Conservation (phyloP, 2,888 invertebrate species). For the Teleogryllus oceanicus region DNA sequence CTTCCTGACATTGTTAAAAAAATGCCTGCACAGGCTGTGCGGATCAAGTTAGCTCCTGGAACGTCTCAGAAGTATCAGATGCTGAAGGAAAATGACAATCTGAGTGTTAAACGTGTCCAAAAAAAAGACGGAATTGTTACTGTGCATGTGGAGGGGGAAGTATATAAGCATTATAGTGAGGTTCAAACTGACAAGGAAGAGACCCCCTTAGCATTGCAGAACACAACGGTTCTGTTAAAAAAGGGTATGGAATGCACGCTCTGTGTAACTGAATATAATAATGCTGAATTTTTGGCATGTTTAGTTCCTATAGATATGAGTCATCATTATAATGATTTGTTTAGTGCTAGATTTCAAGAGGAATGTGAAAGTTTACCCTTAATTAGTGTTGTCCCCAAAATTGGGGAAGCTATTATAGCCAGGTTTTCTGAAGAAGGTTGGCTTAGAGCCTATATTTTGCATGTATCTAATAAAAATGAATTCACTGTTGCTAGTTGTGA, state of each 20-base stretch:
- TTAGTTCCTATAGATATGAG: not conserved
- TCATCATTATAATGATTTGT: not conserved
- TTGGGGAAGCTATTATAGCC: not conserved
- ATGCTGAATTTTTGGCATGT: not conserved
- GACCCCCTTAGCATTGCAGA: not conserved
- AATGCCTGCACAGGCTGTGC: not conserved
- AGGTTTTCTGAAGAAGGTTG: not conserved
- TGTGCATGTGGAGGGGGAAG: not conserved
- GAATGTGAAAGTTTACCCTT: not conserved
- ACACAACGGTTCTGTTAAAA: not conserved
- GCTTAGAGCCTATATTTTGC: not conserved
- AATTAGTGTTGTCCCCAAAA: not conserved
- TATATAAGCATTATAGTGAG: not conserved
- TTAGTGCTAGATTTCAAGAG: not conserved
- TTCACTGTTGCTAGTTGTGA: slow-evolving; percentile 1
- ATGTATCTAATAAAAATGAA: not conserved
- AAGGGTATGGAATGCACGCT: not conserved
- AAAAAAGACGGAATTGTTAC: not conserved
- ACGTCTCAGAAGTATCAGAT: not conserved
- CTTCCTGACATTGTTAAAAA: not conserved
- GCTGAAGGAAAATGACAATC: not conserved
- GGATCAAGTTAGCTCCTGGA: not conserved
- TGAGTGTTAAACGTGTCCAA: not conserved
- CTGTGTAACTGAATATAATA: not conserved
- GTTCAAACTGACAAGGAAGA: not conserved